Conservation (phyloP, 2,113 vertebrate genomes). For the Eidolon helvum region DNA sequence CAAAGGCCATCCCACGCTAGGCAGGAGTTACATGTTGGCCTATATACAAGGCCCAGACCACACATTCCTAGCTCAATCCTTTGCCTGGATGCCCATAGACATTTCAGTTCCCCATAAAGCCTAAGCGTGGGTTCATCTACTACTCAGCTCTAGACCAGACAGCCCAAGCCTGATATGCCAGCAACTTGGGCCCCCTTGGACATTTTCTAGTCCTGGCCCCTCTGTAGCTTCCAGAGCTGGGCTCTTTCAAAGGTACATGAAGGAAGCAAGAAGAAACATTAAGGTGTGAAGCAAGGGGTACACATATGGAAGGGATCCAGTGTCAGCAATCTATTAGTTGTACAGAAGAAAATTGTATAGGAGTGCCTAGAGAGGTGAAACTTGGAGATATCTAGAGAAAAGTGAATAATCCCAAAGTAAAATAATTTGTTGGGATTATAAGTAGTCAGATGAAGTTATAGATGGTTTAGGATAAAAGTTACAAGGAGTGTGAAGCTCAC, state of each 20-base stretch:
- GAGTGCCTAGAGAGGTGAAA: not conserved
- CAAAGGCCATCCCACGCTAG: not conserved
- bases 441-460: not conserved
- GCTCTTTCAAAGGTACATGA: not conserved
- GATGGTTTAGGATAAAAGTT: not conserved
- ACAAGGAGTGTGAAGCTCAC: not conserved
- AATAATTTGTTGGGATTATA: not conserved
- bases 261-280: conserved; percentile 1
- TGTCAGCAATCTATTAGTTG: not conserved
- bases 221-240: not conserved
- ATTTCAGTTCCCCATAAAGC: not conserved
- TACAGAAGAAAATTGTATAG: not conserved
- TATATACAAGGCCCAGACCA: not conserved
- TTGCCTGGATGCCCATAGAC: not conserved
- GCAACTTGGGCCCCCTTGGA: not conserved
- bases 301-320: not conserved
- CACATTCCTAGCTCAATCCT: not conserved
- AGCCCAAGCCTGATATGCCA: not conserved
- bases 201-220: not conserved
- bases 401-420: not conserved
- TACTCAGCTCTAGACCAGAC: not conserved
- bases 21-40: not conserved
- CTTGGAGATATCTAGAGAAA: not conserved
- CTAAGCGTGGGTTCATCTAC: not conserved
- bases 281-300: not conserved